Evolutionary conservation across 1,140 invertebrate species (phyloP), one percentile per base, ranked within the genome.

Genomic region (Oncopeltus fasciatus): DNA sequence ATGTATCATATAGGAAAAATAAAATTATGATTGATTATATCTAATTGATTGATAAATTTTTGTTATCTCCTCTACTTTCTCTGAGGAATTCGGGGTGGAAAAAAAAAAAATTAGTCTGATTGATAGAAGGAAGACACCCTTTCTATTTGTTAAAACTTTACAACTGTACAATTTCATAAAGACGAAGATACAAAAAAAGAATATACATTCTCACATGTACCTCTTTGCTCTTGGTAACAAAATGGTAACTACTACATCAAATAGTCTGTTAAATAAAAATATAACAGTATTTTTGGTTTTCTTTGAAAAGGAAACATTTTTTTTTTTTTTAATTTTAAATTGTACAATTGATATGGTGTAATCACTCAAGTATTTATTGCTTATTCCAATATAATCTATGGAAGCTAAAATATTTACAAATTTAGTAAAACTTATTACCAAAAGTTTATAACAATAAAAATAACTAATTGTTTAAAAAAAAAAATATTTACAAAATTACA

Each of bases 181-280:
- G n/a, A n/a, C n/a, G 16, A 26, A 53, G 26, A 53, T 53, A 53
- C 49, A 53, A 24, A 8, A 53, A 53, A 24, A 53, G 49, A 53
- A 24, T 24, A 9, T 24, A 53, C 20, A 53, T 57, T 29, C 26
- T 57, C 20, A 18, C 14, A 16, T 31, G 29, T 31, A 57, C 29
- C 56, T 31, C 24, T 57, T 57, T 29, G 18, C 18, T 57, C 29
- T 31, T 57, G 56, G 56, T 57, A 57, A 57, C 56, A 57, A 29
- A 57, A 57, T 57, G 56, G 56, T 57, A 57, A 57, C 56, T 57
- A 31, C 27, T 57, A 27, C 21, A 29, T 24, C 26, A 24, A 53
- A 24, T 38, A 14, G 14, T 8, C 5, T 38, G 31, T 38, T 38
- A 14, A 38, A 38, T 5, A 14, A 5, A 38, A 14, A 38, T 8